These are phyloP conservation scores for Tillus elongatus DNA, from an alignment of 2,888 invertebrate genomes.

Conservation along the genomic window DNA sequence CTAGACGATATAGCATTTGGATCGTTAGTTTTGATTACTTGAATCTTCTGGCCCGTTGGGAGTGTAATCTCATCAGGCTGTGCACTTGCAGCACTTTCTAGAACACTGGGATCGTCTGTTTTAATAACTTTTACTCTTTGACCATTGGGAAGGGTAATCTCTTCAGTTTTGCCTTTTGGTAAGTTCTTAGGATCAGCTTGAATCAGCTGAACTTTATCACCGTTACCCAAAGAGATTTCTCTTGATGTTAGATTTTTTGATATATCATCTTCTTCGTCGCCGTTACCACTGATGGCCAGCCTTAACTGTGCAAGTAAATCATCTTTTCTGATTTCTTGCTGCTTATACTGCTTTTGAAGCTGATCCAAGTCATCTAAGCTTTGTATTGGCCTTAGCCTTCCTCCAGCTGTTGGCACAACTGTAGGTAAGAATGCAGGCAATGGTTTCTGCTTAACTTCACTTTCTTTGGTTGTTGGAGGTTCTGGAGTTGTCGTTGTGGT, in stretches of 20 bases:
- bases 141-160: slow-evolving; percentile 50
- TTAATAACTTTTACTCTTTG: slow-evolving; percentile 60
- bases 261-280: slow-evolving; percentile 52
- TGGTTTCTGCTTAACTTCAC: slow-evolving; percentile 17
- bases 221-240: slow-evolving; percentile 64
- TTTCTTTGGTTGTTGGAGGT: slow-evolving; percentile 13
- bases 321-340: slow-evolving; percentile 56
- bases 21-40: slow-evolving; percentile 48
- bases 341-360: slow-evolving; percentile 38
- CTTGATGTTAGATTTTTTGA: slow-evolving; percentile 63
- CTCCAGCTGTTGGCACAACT: slow-evolving; percentile 47
- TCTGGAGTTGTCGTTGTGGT: slow-evolving; percentile 30
- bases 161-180: slow-evolving; percentile 17
- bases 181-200: slow-evolving; percentile 52
- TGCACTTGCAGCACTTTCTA: slow-evolving; percentile 42
- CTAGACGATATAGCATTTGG: slow-evolving; percentile 32
- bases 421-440: slow-evolving; percentile 34
- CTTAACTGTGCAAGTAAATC: slow-evolving; percentile 66
- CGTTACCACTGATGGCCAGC: slow-evolving; percentile 62
- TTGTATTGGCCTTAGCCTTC: slow-evolving; percentile 41
- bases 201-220: slow-evolving; percentile 66
- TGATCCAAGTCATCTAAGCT: slow-evolving; percentile 36
- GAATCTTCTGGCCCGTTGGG: slow-evolving; percentile 63
- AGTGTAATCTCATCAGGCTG: slow-evolving; percentile 60
- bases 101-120: slow-evolving; percentile 21